These are phyloP conservation scores for Forficula auricularia DNA, from an alignment of 1,140 invertebrate species.

Conservation along the genomic window DNA sequence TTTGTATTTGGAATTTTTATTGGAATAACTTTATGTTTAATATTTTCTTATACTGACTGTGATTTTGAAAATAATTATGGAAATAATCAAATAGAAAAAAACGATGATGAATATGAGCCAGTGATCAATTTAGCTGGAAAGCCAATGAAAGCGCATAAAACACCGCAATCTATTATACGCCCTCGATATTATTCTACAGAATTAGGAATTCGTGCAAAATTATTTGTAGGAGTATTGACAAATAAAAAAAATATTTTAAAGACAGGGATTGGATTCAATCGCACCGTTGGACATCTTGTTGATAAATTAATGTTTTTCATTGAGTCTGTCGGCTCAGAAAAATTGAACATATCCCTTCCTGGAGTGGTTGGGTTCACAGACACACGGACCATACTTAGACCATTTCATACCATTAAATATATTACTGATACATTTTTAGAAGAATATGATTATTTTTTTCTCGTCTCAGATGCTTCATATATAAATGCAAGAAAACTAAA, in stretches of 20 bases:
- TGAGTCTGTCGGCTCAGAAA: constrained; percentile 45
- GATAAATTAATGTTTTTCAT: constrained; percentile 61
- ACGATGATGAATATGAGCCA: constrained; percentile 35
- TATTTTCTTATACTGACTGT: constrained; percentile 5
- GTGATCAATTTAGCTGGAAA: constrained; percentile 34
- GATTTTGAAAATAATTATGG: constrained; percentile 9
- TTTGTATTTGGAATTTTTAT: constrained; percentile 20
- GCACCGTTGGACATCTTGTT: constrained; percentile 57
- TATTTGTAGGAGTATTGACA: constrained; percentile 71
- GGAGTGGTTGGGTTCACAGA: constrained; percentile 69
- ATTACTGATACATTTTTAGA: constrained; percentile 73
- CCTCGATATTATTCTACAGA: constrained; percentile 85
- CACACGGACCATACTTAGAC: constrained; percentile 47
- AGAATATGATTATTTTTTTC: constrained; percentile 78
- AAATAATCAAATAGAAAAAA: constrained; percentile 1
- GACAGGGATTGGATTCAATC: constrained; percentile 57
- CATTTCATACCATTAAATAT: constrained; percentile 75
- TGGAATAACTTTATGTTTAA: constrained; percentile 18
- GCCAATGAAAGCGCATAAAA: constrained; percentile 29
- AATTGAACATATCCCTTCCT: constrained; percentile 46
- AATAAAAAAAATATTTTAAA: constrained; percentile 48
- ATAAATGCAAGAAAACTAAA: constrained; percentile 53
- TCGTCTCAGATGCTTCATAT: constrained; percentile 65
- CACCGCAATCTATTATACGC: constrained; percentile 37
- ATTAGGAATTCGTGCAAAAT: constrained; percentile 71